Evolutionary conservation across 2,888 invertebrate genomes (phyloP).

Genomic region (Drosophila kuntzei): DNA sequence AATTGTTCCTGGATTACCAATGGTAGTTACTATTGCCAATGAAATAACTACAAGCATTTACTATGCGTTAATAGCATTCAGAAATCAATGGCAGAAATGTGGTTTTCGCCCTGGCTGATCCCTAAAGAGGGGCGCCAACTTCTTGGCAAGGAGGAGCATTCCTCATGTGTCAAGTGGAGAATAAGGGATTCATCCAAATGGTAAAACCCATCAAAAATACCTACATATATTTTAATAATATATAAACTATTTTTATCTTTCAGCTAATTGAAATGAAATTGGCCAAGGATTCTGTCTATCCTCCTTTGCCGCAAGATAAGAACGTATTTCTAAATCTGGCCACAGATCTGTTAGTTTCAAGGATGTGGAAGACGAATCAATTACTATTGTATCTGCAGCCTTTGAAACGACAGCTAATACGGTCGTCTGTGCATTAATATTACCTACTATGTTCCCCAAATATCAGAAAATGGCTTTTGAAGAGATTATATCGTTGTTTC

Average conservation of each 20-base stretch:
- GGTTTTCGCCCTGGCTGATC: conserved; percentile 81
- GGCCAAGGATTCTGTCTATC: too few species aligned
- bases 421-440: conserved; percentile 70
- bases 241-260: not conserved
- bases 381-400: conserved; percentile 82
- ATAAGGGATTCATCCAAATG: conserved; percentile 76
- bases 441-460: conserved; percentile 81
- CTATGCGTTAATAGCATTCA: conserved; percentile 63
- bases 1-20: conserved; percentile 74
- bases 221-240: conserved; percentile 66
- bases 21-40: conserved; percentile 59
- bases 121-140: conserved; percentile 62
- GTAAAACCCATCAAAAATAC: conserved; percentile 57
- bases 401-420: conserved; percentile 84
- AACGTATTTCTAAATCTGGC: conserved; percentile 62
- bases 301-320: not conserved
- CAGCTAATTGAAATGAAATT: conserved; percentile 67
- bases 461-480: conserved; percentile 81
- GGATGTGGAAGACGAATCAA: conserved; percentile 82
- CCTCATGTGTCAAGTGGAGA: conserved; percentile 64
- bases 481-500: conserved; percentile 74
- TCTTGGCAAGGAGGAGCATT: conserved; percentile 63
- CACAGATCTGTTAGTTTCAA: conserved; percentile 73
- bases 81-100: conserved; percentile 77
- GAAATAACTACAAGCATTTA: conserved; percentile 12